Evolutionary conservation across 1,140 invertebrate species (phyloP), one percentile per base, ranked within the genome.

Genomic region (Oedothorax gibbosus): DNA sequence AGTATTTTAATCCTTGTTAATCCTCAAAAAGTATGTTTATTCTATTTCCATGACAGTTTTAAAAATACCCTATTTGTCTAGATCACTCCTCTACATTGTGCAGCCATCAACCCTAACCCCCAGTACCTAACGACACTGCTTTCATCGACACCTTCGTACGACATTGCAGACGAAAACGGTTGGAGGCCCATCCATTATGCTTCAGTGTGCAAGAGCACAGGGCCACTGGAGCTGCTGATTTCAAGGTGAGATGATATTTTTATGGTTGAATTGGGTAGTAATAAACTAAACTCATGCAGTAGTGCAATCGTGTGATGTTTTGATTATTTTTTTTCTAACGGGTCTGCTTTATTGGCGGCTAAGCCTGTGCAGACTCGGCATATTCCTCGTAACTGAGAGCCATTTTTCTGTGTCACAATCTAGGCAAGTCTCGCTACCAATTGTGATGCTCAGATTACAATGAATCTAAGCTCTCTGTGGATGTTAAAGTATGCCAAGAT

Each of bases 11-110:
- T 62, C 18, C 18, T 18, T 62, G 2, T 62, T 3, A 62, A 6
- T 15, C 57, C 6, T 15, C 18, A 62, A 62, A 62, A 62, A 18
- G 6, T n/a, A n/a, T n/a, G 9, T 65, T 65, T 65, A 5, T 20
- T 66, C 7, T 5, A 21, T 49, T 3, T 66, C 49, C 12, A 9
- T 66, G 12, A 66, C 20, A 15, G 57, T 60, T 5, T 14, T 60
- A 7, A 60, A 12, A 18, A 12, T 10, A 53, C 54, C 54, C 20
- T n/a, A 9, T 64, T 64, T 72, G 86, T 85, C 20, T 80, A 91
- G 89, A 89, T 92, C 14, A 92, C 91, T 18, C 92, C 92, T 8
- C 81, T 92, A 6, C 92, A 92, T 87, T 92, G 91, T 88, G 91
- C 92, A 35, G 90, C 90, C 15, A 91, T 92, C 80, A 92, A 92